Base-by-base conservation (phyloP, 2,113 vertebrate genomes). In the Brachypteracias leptosomus region DNA sequence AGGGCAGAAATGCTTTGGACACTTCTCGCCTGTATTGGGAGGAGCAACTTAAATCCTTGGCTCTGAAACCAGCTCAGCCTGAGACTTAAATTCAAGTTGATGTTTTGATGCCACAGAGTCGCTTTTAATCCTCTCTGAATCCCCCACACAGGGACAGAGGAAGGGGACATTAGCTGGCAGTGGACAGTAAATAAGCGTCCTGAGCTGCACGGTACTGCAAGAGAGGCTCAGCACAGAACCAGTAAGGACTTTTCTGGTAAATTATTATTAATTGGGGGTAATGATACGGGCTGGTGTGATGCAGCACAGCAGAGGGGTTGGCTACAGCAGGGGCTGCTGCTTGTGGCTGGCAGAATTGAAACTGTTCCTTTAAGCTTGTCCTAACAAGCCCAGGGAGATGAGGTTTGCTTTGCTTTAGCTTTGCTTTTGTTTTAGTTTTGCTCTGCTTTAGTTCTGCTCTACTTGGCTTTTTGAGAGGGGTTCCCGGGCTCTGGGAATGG, bases 41-140 rank as follows among this genome's bases (percentile, higher is more conserved):
- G 89, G 85, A 95, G 87, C 91, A 42, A 35, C 72, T 82, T 77
- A 91, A 96, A 52, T 76, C 89, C 93, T 90, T 89, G 55, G 66
- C 93, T 85, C 88, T 66, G 58, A 75, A 93, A 15, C 62, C 91
- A 70, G 93, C 93, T 96, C 96, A 97, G 95, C 10, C 87, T 24
- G 78, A 85, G 89, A 55, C 94, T 96, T 96, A 96, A 95, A 96
- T 96, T 94, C 94, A 67, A 76, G 84, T 79, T 79, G 96, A 95
- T 94, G 96, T 85, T 94, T 85, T 90, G 89, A 85, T 95, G 91
- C 59, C 77, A 89, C 91, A 57, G 92, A 89, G 67, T 75, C 16
- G 31, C 49, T 83, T 73, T 72, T 97, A 96, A 97, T 95, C 96
- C 91, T 80, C 93, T 89, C 93, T 90, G 91, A 94, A 85, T 46